Evolutionary conservation across 2,888 invertebrate genomes (phyloP).

Genomic region (Scaptomyza caliginosa): DNA sequence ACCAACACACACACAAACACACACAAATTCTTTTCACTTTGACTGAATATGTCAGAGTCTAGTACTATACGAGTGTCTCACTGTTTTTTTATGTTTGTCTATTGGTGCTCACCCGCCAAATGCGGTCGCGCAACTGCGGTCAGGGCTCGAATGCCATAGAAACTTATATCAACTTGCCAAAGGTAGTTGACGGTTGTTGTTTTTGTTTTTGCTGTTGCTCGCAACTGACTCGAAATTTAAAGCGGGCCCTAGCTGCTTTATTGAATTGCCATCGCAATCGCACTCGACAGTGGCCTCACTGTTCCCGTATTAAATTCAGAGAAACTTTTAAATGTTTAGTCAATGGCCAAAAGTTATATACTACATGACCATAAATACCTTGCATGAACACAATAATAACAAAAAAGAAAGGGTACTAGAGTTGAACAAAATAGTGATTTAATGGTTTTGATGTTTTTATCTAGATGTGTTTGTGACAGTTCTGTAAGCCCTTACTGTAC

Average conservation of each 20-base stretch:
- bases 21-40: constrained; percentile 4
- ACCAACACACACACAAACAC: not conserved
- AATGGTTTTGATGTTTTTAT: not conserved
- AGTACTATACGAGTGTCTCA: not conserved
- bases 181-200: constrained; percentile 22
- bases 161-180: constrained; percentile 65
- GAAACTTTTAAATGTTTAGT: constrained; percentile 16
- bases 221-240: constrained; percentile 36
- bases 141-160: constrained; percentile 31
- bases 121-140: constrained; percentile 75
- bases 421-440: constrained; percentile 3
- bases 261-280: constrained; percentile 20
- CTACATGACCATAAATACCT: not conserved
- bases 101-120: constrained; percentile 66
- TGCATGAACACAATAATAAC: not conserved
- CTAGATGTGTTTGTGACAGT: not conserved
- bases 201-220: constrained; percentile 14
- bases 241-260: constrained; percentile 17
- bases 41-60: constrained; percentile 3
- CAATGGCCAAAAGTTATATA: constrained; percentile 1
- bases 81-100: constrained; percentile 6
- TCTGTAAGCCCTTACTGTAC: not conserved
- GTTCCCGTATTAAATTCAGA: constrained; percentile 1
- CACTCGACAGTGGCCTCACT: constrained; percentile 23
- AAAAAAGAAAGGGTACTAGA: not conserved